Evolutionary conservation across 2,888 invertebrate genomes (phyloP).

Genomic region (Celastrina argiolus): DNA sequence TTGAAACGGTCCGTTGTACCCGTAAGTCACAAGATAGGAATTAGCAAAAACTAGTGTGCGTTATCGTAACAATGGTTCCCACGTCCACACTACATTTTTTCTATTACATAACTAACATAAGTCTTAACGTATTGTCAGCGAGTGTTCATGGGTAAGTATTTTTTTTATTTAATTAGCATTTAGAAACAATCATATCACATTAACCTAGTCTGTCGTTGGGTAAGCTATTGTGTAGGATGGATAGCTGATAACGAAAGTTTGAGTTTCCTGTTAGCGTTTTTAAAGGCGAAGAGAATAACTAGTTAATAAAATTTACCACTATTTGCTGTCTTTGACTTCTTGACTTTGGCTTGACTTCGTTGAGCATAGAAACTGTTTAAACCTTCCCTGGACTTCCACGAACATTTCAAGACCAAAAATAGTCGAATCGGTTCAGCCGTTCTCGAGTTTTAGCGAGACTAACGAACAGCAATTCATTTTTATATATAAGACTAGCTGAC

Average conservation of each 20-base stretch:
- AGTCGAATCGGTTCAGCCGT: no score
- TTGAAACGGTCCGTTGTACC: no score
- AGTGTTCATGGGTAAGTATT: background rate
- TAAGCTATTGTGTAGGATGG: background rate
- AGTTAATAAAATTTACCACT: no score
- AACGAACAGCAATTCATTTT: no score
- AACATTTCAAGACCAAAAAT: no score
- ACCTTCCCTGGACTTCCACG: no score
- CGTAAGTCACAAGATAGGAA: background rate
- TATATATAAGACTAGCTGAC: no score
- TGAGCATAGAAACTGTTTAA: no score
- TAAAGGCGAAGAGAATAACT: no score
- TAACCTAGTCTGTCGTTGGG: slow-evolving; percentile 2
- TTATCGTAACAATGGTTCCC: background rate
- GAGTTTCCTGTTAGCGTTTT: background rate
- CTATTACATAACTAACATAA: background rate
- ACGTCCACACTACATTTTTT: background rate
- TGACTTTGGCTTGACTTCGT: no score
- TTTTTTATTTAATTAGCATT: background rate
- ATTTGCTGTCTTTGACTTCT: no score
- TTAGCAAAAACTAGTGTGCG: background rate
- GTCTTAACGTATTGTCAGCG: background rate
- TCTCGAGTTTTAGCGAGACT: no score
- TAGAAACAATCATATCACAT: slow-evolving; percentile 10
- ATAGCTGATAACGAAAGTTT: background rate